Base-by-base conservation (phyloP, 2,797 vertebrate species). In the Gephyroberyx darwinii region DNA sequence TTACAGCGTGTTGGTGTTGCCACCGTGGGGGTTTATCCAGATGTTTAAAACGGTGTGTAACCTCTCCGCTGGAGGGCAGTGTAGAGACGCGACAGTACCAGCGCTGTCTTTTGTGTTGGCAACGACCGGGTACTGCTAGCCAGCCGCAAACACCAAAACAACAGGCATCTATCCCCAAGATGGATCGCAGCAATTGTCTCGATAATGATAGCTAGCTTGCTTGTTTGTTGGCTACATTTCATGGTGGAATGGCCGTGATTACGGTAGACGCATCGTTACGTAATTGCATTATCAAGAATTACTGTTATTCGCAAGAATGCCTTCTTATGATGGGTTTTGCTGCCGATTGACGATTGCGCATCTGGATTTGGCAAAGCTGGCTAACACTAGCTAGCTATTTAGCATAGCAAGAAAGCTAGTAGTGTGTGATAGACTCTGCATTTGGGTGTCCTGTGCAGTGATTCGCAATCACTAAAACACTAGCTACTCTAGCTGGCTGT, bases 291-390 rank as follows among this genome's bases (percentile, higher is more conserved):
- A 57, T 17, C 8, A 65, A 45, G 1, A 47, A 69, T 45, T 41
- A 7, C 48, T 30, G 47, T 22, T 22, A 54, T 30, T 48, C n/a
- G 5, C 0, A 50, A 60, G n/a, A 31, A 41, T 80, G 69, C 54
- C 22, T 65, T 64, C 26, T 58, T 20, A 0, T 48, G 43, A 13
- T 55, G 6, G n/a, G 64, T 68, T 68, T 68, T 71, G 66, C 74
- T 72, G 59, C 71, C 22, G 35, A n/a, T 57, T 68, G 69, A 76
- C 53, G 71, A 84, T 13, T 90, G 78, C 84, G 91, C 90, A 92
- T 92, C 89, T 92, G 90, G 89, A 92, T 87, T 84, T 66, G 75
- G 63, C 67, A 59, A 17, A 76, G 69, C 52, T 61, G 19, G 63
- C 81, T 71, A 35, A 35, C 8, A 35, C 41, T 43, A 43, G 63